A percentile compares a stretch with the other conserved stretches of the same genome.
Evolutionary conservation across 1,140 invertebrate genomes (phyloP).

Genomic region (Drosophila erecta): DNA sequence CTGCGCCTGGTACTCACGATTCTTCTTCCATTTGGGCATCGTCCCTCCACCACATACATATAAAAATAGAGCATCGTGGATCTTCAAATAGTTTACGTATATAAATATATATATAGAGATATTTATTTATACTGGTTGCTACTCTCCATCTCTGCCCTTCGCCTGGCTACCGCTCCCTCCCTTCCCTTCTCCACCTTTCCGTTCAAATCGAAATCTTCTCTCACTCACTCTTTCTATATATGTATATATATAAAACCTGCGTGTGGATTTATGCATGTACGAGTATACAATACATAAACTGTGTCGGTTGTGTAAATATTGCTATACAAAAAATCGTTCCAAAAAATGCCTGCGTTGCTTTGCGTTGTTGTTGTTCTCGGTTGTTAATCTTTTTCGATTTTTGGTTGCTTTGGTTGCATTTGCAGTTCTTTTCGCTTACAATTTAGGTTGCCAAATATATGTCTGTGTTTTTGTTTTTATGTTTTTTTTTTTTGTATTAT

Average conservation of each 20-base stretch:
- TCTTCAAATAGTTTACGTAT: slow-evolving; percentile 81
- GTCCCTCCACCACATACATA: slow-evolving; percentile 47
- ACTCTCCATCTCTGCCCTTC: slow-evolving; percentile 52
- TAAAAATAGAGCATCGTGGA: slow-evolving; percentile 77
- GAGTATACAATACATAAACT: slow-evolving; percentile 55
- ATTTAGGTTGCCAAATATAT: slow-evolving; percentile 11
- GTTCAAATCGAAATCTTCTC: slow-evolving; percentile 37
- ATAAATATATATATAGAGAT: slow-evolving; percentile 68
- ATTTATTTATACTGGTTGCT: slow-evolving; percentile 65
- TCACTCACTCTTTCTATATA: slow-evolving; percentile 31
- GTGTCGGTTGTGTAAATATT: slow-evolving; percentile 45
- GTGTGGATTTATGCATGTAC: slow-evolving; percentile 38
- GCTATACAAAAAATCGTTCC: slow-evolving; percentile 69
- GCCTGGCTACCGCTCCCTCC: neutral
- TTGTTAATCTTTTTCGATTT: slow-evolving; percentile 38
- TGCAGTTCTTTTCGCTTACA: slow-evolving; percentile 56
- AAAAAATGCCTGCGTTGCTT: slow-evolving; percentile 72
- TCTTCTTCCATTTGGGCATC: slow-evolving; percentile 29
- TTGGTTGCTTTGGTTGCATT: slow-evolving; percentile 25
- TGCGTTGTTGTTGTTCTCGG: slow-evolving; percentile 29
- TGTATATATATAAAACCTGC: slow-evolving; percentile 51
- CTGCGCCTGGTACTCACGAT: slow-evolving; percentile 31
- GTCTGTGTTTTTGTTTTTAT: too few relatives aligned
- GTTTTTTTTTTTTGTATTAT: too few relatives aligned
- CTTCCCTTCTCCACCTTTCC: neutral